Conservation (phyloP, 2,113 vertebrate species). For the Odocoileus virginianus region DNA sequence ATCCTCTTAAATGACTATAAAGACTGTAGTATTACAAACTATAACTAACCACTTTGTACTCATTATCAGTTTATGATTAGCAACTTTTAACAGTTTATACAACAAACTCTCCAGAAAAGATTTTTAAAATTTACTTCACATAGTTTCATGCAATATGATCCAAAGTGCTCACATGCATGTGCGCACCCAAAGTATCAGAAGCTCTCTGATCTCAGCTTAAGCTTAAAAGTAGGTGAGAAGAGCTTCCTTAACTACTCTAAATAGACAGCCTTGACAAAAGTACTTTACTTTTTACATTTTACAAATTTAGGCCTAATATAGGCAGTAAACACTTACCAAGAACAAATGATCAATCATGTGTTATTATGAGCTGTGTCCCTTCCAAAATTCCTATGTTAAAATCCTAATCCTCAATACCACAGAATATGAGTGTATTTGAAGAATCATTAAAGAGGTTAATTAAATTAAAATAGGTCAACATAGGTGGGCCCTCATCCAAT, state of each 20-base stretch:
- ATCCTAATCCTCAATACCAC: not conserved
- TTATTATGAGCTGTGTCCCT: not conserved
- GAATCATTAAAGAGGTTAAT: not conserved
- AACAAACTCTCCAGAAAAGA: not conserved
- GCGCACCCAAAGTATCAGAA: not conserved
- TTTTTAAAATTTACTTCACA: not conserved
- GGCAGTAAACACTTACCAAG: not conserved
- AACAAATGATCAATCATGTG: not conserved
- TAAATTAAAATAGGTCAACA: not conserved
- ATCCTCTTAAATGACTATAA: not conserved
- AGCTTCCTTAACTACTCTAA: not conserved
- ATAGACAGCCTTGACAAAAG: not conserved
- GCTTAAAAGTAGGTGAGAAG: not conserved
- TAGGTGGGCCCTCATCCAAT: not conserved
- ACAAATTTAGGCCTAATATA: not conserved
- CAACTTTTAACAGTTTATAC: not conserved
- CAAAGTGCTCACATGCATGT: not conserved
- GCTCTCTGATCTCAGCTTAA: not conserved
- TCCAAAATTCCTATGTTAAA: not conserved
- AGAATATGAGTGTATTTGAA: not conserved
- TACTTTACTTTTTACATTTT: not conserved
- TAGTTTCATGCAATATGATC: not conserved
- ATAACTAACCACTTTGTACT: not conserved
- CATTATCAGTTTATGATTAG: not conserved
- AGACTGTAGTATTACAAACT: not conserved